Evolutionary conservation across 2,888 invertebrate species (phyloP).

Genomic region (Drosophila prolongata): DNA sequence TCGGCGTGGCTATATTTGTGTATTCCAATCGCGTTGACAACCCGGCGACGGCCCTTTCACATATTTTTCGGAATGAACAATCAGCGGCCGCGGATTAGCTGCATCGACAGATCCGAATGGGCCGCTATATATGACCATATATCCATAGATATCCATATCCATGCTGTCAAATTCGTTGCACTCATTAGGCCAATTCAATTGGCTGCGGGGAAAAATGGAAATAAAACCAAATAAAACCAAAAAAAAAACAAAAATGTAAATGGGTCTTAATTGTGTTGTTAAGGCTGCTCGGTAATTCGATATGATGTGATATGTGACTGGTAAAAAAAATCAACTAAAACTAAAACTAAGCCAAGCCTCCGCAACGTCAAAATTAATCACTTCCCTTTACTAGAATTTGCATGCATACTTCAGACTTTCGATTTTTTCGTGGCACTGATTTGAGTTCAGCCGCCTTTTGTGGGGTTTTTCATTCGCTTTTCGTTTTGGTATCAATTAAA

Average conservation of each 20-base stretch:
- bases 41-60: conserved; percentile 61
- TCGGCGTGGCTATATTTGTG: conserved; percentile 27
- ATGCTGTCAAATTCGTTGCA: conserved; percentile 76
- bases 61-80: conserved; percentile 39
- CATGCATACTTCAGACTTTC: conserved; percentile 58
- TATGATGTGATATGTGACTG: conserved; percentile 46
- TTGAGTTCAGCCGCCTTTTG: conserved; percentile 19
- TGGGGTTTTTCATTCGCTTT: conserved; percentile 46
- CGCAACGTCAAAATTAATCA: conserved; percentile 61
- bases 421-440: conserved; percentile 19
- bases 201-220: conserved; percentile 21
- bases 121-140: conserved; percentile 6
- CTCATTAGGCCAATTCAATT: conserved; percentile 76
- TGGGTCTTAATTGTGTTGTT: conserved; percentile 74
- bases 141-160: conserved; percentile 40
- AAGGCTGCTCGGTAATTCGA: conserved; percentile 67
- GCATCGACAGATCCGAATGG: conserved; percentile 44
- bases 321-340: neutral
- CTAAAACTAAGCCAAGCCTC: conserved; percentile 19
- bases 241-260: conserved; percentile 31
- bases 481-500: conserved; percentile 63
- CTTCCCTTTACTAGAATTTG: conserved; percentile 75
- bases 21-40: conserved; percentile 53
- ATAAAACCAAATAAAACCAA: conserved; percentile 48
- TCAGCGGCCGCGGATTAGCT: conserved; percentile 61